Conservation (phyloP, 2,888 invertebrate species). For the Dusona sp. region DNA sequence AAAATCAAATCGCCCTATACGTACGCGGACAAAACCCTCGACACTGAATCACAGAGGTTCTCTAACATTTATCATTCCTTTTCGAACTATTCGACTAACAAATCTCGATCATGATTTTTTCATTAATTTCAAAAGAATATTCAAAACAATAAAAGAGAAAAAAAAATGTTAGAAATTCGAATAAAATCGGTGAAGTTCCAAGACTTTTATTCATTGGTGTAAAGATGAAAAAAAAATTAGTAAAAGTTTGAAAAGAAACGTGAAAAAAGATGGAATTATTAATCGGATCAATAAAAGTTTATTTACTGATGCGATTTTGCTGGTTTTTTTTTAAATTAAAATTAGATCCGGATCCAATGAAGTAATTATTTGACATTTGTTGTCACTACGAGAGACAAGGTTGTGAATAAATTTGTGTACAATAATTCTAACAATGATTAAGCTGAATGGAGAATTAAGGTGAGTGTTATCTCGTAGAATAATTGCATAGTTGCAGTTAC, state of each 20-base stretch:
- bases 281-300: background rate
- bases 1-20: slow-evolving; percentile 65
- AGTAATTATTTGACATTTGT: background rate
- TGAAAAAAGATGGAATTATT: background rate
- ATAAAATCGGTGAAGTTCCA: background rate
- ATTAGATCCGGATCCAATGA: background rate
- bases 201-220: background rate
- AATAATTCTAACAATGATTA: background rate
- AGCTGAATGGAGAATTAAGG: slow-evolving; percentile 10
- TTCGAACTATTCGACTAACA: background rate
- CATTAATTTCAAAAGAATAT: background rate
- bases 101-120: background rate
- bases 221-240: background rate
- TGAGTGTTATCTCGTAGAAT: slow-evolving; percentile 47
- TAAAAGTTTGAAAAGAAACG: background rate
- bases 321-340: background rate
- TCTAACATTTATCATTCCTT: slow-evolving; percentile 28
- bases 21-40: slow-evolving; percentile 50
- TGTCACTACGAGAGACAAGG: background rate
- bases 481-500: slow-evolving; percentile 28
- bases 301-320: background rate
- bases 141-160: background rate
- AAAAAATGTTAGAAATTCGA: background rate
- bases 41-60: slow-evolving; percentile 57
- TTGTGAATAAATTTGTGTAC: background rate